Evolutionary conservation across 2,797 vertebrate species (phyloP), one percentile per base, ranked within the genome.

Genomic region (Hapalemur alaotrensis): DNA sequence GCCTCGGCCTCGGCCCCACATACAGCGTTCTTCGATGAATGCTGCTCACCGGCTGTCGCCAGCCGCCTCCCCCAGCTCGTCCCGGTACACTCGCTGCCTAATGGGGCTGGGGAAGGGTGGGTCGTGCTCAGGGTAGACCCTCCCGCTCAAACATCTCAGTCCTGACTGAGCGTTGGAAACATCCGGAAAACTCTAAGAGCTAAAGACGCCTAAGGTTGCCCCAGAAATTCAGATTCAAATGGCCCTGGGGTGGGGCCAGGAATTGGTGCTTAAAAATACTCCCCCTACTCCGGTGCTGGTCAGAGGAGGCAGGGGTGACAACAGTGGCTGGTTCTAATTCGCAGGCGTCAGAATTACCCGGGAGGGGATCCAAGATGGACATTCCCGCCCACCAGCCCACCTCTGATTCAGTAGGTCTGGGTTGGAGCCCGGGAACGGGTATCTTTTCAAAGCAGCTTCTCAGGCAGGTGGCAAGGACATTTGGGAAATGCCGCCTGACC

Each of bases 1-100:
- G 1, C 82, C 93, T 89, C 23, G 25, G 35, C 88, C 48, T 5
- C 1, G 22, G 89, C 48, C 69, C 83, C 48, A 65, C 96, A 87
- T 18, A 5, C 7, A 0, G 38, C 89, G 88, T 89, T 59, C 61
- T 85, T 8, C 1, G 46, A 81, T 41, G n/a, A 12, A 54, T 2
- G 32, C 30, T 38, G 18, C 1, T 48, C 61, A 7, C 46, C n/a
- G 13, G 89, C 89, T 7, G 7, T 20, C 1, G 1, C 12, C 22
- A 4, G 17, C n/a, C 0, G 1, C 38, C 91, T 84, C 48, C 87
- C 69, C 23, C n/a, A 32, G 79, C 89, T 25, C 28, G 43, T 76
- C n/a, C n/a, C 50, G 18, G 20, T 3, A 15, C 4, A 12, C 7
- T 28, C n/a, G 0, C 20, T 54, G 52, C 67, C 22, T 41, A 80